phyloP scores from a whole-genome alignment of 92 coral and sea anemone species.

The Micromussa lordhowensis region DNA sequence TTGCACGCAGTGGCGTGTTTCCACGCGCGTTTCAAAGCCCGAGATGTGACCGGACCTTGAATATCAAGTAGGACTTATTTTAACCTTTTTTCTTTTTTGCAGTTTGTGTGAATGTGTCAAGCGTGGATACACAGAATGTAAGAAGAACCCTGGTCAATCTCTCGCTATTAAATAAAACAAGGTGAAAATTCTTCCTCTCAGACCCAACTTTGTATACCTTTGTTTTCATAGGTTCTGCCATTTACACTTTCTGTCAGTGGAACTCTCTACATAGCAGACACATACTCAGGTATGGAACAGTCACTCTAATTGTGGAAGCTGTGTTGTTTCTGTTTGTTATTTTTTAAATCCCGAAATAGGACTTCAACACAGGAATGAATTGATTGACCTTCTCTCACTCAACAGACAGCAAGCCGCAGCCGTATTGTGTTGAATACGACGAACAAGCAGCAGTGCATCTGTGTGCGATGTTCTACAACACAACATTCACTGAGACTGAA shows the following conservation, averaged over 20 bases:
- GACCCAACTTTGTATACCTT: background rate
- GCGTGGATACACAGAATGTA: constrained; percentile 15
- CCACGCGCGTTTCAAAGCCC: background rate
- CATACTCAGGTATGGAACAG: constrained; percentile 9
- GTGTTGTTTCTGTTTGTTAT: no score
- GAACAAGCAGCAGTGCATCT: constrained; percentile 17
- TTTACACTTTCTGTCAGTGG: constrained; percentile 15
- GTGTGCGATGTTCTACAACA: constrained; percentile 23
- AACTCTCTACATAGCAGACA: background rate
- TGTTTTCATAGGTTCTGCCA: background rate
- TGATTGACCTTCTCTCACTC: background rate
- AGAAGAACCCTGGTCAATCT: background rate
- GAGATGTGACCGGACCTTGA: background rate
- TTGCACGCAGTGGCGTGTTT: background rate
- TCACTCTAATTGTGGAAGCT: background rate
- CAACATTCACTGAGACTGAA: constrained; percentile 15
- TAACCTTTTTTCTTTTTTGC: background rate
- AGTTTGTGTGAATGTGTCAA: constrained; percentile 39
- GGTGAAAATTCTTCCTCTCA: background rate
- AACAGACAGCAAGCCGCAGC: constrained; percentile 21
- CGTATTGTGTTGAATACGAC: constrained; percentile 20
- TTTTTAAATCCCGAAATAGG: no score
- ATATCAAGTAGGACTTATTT: background rate
- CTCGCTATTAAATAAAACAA: background rate
- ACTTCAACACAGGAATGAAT: background rate